Percentiles rank a stretch among this genome's conserved stretches.
Conservation (phyloP, 1,140 invertebrate species). For the Diachasmimorpha longicaudata region DNA sequence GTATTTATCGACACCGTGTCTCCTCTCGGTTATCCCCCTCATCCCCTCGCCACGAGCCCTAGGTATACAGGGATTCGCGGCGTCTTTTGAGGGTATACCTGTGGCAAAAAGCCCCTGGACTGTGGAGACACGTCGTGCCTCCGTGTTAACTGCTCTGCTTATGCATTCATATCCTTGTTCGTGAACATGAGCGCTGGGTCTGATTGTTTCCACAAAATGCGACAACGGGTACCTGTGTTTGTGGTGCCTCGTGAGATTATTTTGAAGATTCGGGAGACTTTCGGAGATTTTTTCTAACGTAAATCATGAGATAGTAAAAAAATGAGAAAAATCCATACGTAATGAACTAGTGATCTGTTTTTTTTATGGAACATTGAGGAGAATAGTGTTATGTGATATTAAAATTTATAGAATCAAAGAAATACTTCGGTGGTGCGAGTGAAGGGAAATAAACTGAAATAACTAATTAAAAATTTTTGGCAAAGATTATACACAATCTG, state of each 20-base stretch:
- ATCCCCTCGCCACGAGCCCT: background rate
- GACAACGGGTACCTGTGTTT: slow-evolving; percentile 42
- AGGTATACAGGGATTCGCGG: slow-evolving; percentile 33
- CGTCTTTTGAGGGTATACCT: slow-evolving; percentile 49
- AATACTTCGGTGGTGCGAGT: too few relatives aligned
- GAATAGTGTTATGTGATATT: too few relatives aligned
- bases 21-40: background rate
- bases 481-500: too few relatives aligned
- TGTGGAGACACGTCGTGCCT: slow-evolving; percentile 48
- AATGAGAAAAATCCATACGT: too few relatives aligned
- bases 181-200: slow-evolving; percentile 40
- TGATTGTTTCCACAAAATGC: slow-evolving; percentile 60
- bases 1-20: slow-evolving; percentile 49
- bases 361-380: too few relatives aligned
- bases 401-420: too few relatives aligned
- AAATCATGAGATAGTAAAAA: too few relatives aligned
- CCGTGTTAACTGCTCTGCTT: slow-evolving; percentile 57
- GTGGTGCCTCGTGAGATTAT: background rate
- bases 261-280: background rate
- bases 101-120: slow-evolving; percentile 38
- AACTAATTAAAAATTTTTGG: too few relatives aligned
- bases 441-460: too few relatives aligned
- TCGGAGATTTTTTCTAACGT: background rate
- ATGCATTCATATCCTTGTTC: slow-evolving; percentile 61
- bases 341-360: too few relatives aligned